These are phyloP conservation scores for Athene noctua DNA, from an alignment of 2,113 vertebrate genomes.

Conservation along the genomic window DNA sequence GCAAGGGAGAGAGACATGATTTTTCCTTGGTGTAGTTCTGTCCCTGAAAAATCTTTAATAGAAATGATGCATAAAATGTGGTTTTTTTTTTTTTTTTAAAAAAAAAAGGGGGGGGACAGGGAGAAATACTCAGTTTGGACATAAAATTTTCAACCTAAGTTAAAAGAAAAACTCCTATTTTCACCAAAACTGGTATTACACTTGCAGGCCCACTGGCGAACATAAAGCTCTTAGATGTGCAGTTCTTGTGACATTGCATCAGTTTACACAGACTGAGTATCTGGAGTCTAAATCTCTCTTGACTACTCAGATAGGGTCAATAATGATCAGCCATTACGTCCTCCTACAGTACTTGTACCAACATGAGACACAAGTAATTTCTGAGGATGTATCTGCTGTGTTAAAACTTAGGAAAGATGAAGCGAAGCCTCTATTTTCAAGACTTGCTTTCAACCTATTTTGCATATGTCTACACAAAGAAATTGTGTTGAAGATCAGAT, in stretches of 20 bases:
- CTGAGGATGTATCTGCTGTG: background rate
- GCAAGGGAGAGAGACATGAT: background rate
- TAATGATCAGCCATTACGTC: background rate
- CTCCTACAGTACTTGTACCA: background rate
- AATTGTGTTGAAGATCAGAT: background rate
- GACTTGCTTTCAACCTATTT: background rate
- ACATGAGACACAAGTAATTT: background rate
- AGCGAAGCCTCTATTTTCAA: background rate
- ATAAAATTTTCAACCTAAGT: background rate
- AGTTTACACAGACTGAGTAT: background rate
- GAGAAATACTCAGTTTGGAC: background rate
- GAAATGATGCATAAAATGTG: background rate
- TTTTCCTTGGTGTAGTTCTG: background rate
- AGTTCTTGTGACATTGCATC: background rate
- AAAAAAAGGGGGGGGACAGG: too few relatives aligned
- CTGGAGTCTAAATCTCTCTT: background rate
- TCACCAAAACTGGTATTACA: background rate
- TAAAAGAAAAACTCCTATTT: background rate
- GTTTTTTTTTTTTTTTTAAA: too few relatives aligned
- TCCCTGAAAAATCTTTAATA: background rate
- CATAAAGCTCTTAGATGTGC: background rate
- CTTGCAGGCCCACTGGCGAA: background rate
- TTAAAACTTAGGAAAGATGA: background rate
- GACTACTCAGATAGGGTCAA: background rate
- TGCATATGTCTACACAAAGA: background rate